phyloP scores from a whole-genome alignment of 1,140 invertebrate genomes.

The Solen grandis region DNA sequence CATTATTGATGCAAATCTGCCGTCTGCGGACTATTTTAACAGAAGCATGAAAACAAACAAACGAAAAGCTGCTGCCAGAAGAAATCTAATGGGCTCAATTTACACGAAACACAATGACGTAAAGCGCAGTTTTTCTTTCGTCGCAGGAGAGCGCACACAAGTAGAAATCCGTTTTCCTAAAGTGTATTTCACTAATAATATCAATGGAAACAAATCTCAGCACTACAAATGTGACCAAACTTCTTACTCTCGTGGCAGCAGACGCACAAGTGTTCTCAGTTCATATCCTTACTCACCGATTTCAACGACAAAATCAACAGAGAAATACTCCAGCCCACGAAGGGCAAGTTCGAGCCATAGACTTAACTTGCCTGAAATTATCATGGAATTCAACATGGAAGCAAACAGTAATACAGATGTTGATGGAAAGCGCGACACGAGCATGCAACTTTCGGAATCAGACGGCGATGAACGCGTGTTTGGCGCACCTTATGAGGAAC shows the following conservation, averaged over 20 bases:
- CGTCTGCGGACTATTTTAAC: neutral
- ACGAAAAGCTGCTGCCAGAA: slow-evolving; percentile 34
- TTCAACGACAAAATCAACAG: neutral
- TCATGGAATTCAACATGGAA: slow-evolving; percentile 50
- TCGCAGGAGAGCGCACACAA: slow-evolving; percentile 9
- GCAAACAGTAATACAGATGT: neutral
- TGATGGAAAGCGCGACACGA: neutral
- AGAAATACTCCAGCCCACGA: neutral
- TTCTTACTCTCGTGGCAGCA: neutral
- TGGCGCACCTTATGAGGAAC: slow-evolving; percentile 40
- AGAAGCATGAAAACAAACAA: neutral
- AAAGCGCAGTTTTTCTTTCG: neutral
- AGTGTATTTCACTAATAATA: neutral
- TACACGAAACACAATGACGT: slow-evolving; percentile 20
- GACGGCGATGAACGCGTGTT: slow-evolving; percentile 30
- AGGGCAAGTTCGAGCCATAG: neutral
- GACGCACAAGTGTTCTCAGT: neutral
- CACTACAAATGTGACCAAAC: neutral
- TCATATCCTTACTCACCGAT: neutral
- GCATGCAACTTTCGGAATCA: neutral
- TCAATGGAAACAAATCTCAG: neutral
- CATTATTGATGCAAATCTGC: neutral
- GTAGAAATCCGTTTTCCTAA: slow-evolving; percentile 23
- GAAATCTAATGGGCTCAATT: slow-evolving; percentile 39
- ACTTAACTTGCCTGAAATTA: slow-evolving; percentile 45